phyloP scores from a whole-genome alignment of 2,797 vertebrate species.

The Bucorvus abyssinicus region DNA sequence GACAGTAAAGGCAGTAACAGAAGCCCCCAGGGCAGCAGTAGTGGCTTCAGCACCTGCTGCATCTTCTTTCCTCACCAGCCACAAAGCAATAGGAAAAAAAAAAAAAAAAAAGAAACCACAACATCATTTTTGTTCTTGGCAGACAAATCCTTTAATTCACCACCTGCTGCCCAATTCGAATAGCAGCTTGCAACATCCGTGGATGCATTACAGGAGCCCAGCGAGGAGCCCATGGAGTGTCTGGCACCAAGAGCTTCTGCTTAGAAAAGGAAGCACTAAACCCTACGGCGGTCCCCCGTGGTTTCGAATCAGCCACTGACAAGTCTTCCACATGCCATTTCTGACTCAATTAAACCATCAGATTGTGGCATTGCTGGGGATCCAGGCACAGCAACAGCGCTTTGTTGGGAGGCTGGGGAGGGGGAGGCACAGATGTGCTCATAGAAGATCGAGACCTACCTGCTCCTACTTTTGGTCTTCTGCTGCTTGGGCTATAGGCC shows the following conservation, averaged over 20 bases:
- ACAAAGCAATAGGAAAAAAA: neutral
- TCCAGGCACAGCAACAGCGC: neutral
- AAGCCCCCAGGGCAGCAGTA: neutral
- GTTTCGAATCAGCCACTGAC: neutral
- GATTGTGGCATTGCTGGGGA: neutral
- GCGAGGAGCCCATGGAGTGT: fast-evolving
- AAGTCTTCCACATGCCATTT: neutral
- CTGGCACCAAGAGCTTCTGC: neutral
- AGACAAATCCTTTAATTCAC: neutral
- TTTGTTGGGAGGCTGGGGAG: neutral
- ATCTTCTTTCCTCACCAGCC: neutral
- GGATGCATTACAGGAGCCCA: neutral
- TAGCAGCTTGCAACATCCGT: neutral
- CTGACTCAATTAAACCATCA: neutral
- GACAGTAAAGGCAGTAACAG: neutral
- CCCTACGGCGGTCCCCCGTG: fast-evolving
- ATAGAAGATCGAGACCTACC: neutral
- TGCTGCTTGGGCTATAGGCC: neutral
- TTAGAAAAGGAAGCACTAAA: neutral
- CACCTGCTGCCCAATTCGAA: neutral
- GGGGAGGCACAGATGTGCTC: neutral
- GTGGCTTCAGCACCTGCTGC: neutral
- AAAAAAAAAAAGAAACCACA: neutral
- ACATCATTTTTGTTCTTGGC: neutral
- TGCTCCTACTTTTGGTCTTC: neutral